Evolutionary conservation across 2,797 vertebrate genomes (phyloP).

Genomic region (Epinephelus awoara): DNA sequence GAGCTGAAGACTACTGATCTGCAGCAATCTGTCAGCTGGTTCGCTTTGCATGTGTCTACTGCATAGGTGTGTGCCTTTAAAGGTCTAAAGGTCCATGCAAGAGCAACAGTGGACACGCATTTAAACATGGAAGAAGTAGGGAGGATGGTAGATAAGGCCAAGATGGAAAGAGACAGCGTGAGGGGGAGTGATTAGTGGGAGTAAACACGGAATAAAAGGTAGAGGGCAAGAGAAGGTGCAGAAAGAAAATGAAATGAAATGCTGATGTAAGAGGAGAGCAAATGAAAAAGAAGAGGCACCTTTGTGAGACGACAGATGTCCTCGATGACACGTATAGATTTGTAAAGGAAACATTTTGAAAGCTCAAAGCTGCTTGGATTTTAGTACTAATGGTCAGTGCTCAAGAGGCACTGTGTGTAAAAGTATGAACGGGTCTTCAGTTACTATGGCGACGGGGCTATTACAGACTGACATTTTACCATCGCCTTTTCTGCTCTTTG

Average conservation of each 20-base stretch:
- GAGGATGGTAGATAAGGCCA: neutral
- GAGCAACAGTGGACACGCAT: neutral
- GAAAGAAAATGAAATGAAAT: neutral
- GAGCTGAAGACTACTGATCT: no score
- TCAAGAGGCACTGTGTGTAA: constrained; percentile 54
- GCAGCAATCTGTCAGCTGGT: no score
- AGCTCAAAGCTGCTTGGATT: constrained; percentile 37
- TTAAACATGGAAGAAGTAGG: neutral
- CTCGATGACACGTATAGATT: constrained; percentile 21
- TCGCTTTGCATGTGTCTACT: neutral
- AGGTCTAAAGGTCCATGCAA: neutral
- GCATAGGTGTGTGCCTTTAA: neutral
- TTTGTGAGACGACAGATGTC: constrained; percentile 13
- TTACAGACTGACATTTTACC: constrained; percentile 66
- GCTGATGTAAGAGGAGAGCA: neutral
- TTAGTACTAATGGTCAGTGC: constrained; percentile 63
- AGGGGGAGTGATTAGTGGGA: constrained; percentile 10
- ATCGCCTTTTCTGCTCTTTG: constrained; percentile 49
- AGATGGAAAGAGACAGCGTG: constrained; percentile 1
- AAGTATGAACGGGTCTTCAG: constrained; percentile 57
- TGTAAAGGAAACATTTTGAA: constrained; percentile 44
- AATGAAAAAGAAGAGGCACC: constrained; percentile 7
- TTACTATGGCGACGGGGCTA: constrained; percentile 76
- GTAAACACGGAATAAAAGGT: neutral
- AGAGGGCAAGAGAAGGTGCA: neutral